Conservation (phyloP, 2,888 invertebrate species). For the Eupithecia insigniata region DNA sequence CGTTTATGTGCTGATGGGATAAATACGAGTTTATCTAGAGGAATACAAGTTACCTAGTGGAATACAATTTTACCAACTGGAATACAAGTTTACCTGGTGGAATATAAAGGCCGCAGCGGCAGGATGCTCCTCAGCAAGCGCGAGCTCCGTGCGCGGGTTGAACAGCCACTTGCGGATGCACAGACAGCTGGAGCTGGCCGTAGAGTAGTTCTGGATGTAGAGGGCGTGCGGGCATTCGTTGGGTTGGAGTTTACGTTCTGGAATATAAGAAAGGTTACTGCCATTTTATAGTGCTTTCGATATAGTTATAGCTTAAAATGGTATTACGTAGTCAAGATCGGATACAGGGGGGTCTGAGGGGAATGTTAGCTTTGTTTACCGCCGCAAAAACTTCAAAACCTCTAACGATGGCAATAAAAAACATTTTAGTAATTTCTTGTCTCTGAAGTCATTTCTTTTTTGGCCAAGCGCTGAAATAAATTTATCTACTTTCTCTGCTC, state of each 20-base stretch:
- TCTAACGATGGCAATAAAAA: too few relatives aligned
- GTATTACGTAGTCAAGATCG: too few relatives aligned
- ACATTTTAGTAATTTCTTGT: too few relatives aligned
- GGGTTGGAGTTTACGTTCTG: conserved; percentile 96
- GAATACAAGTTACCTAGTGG: conserved; percentile 84
- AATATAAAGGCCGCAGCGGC: conserved; percentile 93
- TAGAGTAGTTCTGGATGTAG: conserved; percentile 99
- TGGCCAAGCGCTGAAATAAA: too few relatives aligned
- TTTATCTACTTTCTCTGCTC: too few relatives aligned
- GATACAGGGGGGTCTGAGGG: too few relatives aligned
- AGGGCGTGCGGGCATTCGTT: conserved; percentile 98
- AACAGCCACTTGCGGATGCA: conserved; percentile 95
- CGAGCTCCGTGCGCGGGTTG: conserved; percentile 85
- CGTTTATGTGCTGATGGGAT: background rate
- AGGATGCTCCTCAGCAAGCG: conserved; percentile 85
- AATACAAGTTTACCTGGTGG: conserved; percentile 86
- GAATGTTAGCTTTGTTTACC: background rate
- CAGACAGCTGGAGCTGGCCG: conserved; percentile 97
- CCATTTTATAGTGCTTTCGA: background rate
- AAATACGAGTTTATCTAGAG: background rate
- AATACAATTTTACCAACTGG: conserved; percentile 87
- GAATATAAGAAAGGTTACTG: conserved; percentile 40
- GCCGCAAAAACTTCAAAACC: background rate
- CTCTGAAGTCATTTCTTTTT: too few relatives aligned
- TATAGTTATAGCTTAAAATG: background rate